Evolutionary conservation across 2,888 invertebrate genomes (phyloP).

Genomic region (Herminia tarsipennalis): DNA sequence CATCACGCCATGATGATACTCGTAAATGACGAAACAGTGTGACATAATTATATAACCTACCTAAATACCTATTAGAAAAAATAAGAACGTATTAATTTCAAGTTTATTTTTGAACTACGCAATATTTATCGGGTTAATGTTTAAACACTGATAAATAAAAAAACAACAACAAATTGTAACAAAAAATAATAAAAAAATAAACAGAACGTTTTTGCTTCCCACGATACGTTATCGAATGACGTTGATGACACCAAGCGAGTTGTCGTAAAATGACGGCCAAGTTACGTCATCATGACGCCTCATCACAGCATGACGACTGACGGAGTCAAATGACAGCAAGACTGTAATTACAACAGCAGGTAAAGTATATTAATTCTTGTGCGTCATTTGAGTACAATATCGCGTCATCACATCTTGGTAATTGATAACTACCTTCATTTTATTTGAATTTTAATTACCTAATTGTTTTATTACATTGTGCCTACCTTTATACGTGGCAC

Average conservation of each 20-base stretch:
- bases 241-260: not conserved
- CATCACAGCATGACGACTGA: not conserved
- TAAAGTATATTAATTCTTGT: not conserved
- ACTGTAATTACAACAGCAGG: not conserved
- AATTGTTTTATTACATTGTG: no score
- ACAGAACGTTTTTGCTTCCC: not conserved
- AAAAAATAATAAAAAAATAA: not conserved
- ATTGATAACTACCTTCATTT: no score
- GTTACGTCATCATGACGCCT: constrained; percentile 1
- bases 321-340: constrained; percentile 5
- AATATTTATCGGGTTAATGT: not conserved
- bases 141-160: constrained; percentile 1
- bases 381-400: constrained; percentile 2
- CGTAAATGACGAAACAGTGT: not conserved
- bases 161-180: not conserved
- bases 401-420: no score
- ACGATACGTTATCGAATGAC: constrained; percentile 16
- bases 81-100: no score
- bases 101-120: no score
- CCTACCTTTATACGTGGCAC: no score
- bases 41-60: not conserved
- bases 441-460: no score
- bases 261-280: not conserved
- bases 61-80: not conserved
- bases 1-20: no score